A percentile compares a stretch with the other conserved stretches of the same genome.
Evolutionary conservation across 2,797 vertebrate genomes (phyloP).

Genomic region (Diplodus sargus): DNA sequence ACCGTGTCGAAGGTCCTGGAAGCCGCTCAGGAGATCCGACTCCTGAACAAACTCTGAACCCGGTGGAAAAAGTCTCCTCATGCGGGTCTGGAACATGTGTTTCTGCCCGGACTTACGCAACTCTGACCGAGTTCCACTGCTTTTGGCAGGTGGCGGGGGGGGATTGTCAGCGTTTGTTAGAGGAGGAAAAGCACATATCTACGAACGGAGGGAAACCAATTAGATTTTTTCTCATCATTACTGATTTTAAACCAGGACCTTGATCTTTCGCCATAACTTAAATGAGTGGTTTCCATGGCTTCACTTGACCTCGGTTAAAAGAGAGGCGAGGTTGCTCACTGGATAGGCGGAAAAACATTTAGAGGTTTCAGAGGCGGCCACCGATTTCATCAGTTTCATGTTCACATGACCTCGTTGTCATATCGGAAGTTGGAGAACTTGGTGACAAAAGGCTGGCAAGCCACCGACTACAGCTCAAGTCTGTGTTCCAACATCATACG

Average conservation of each 20-base stretch:
- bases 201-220: constrained; percentile 8
- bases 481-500: no score
- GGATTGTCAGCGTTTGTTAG: constrained; percentile 43
- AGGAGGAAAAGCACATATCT: constrained; percentile 20
- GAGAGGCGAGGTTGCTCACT: no score
- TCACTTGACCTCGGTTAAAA: no score
- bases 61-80: constrained; percentile 67
- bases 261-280: neutral
- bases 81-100: constrained; percentile 57
- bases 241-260: neutral
- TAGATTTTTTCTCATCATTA: constrained; percentile 14
- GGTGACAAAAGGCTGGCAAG: no score
- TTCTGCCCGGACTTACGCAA: constrained; percentile 48
- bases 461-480: no score
- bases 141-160: constrained; percentile 62
- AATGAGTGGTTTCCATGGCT: no score
- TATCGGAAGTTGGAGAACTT: no score
- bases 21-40: constrained; percentile 34
- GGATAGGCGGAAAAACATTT: no score
- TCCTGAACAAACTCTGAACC: constrained; percentile 51
- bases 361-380: no score
- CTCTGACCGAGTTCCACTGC: constrained; percentile 26
- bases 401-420: no score
- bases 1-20: constrained; percentile 8
- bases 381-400: no score